Percentiles rank a stretch among this genome's conserved stretches.
Conservation (phyloP, 2,113 vertebrate genomes). For the Clinocottus analis region DNA sequence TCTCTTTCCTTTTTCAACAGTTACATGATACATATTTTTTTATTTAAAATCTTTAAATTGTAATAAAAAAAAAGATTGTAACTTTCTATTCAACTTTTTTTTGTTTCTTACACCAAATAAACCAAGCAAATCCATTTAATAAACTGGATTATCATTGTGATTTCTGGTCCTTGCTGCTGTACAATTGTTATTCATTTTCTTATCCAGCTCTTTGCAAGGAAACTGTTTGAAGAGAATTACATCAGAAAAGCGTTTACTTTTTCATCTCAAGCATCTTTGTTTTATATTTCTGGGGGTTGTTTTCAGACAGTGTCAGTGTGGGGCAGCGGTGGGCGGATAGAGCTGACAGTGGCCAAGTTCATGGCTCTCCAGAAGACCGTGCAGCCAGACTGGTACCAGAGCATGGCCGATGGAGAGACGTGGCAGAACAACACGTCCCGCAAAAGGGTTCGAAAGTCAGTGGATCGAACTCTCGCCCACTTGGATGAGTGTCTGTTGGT, state of each 20-base stretch:
- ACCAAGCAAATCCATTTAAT: neutral
- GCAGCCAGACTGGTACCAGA: slow-evolving; percentile 95
- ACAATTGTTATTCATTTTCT: neutral
- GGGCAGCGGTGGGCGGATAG: slow-evolving; percentile 92
- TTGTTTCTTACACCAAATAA: neutral
- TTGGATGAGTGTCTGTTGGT: slow-evolving; percentile 90
- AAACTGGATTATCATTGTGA: neutral
- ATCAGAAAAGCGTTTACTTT: neutral
- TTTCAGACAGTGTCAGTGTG: slow-evolving; percentile 91
- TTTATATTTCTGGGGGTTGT: slow-evolving; percentile 9
- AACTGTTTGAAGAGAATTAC: neutral
- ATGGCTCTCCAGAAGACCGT: slow-evolving; percentile 90
- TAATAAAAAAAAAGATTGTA: too few relatives aligned
- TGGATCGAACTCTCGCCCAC: slow-evolving; percentile 92
- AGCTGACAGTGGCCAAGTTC: slow-evolving; percentile 90
- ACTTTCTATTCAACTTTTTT: neutral
- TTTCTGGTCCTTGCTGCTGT: neutral
- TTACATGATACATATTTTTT: neutral
- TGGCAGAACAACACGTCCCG: slow-evolving; percentile 81
- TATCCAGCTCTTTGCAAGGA: neutral
- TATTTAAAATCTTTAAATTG: neutral
- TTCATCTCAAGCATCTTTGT: neutral
- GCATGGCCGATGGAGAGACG: slow-evolving; percentile 93
- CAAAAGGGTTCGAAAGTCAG: slow-evolving; percentile 91
- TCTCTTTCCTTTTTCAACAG: neutral